Conservation (phyloP, 2,113 vertebrate genomes). For the Recurvirostra avosetta region DNA sequence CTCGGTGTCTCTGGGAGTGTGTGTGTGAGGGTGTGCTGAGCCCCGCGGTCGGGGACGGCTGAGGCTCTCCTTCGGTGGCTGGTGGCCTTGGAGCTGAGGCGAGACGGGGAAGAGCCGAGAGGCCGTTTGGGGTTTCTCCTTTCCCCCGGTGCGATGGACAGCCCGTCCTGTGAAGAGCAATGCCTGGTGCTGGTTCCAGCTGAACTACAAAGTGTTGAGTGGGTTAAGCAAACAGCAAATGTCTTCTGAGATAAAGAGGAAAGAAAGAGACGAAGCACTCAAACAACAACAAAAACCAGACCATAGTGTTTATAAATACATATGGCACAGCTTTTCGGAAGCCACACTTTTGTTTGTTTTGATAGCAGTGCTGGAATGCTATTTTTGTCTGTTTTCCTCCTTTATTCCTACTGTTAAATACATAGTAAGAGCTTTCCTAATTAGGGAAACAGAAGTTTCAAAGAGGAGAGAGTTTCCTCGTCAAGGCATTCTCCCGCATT, state of each 20-base stretch:
- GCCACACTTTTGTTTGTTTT: not conserved
- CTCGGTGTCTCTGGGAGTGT: accelerated
- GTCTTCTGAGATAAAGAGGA: not conserved
- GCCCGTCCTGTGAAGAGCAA: not conserved
- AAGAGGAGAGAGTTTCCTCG: not conserved
- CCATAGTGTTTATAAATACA: not conserved
- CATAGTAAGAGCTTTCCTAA: not conserved
- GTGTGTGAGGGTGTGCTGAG: accelerated
- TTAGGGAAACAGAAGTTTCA: not conserved
- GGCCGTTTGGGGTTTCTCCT: accelerated
- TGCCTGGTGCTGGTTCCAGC: not conserved
- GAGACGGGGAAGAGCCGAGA: not conserved
- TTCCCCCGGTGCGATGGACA: not conserved
- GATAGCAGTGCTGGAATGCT: not conserved
- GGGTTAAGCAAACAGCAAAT: not conserved
- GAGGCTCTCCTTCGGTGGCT: not conserved
- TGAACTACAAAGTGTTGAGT: accelerated
- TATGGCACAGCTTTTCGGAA: not conserved
- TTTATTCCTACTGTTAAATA: not conserved
- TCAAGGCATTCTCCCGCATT: not conserved
- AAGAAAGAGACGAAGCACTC: not conserved
- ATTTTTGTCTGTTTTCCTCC: not conserved
- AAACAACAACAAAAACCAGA: not conserved
- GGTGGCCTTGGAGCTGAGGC: not conserved
- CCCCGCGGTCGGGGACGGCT: accelerated